Evolutionary conservation across 1,140 invertebrate species (phyloP).

Genomic region (Philaenus spumarius): DNA sequence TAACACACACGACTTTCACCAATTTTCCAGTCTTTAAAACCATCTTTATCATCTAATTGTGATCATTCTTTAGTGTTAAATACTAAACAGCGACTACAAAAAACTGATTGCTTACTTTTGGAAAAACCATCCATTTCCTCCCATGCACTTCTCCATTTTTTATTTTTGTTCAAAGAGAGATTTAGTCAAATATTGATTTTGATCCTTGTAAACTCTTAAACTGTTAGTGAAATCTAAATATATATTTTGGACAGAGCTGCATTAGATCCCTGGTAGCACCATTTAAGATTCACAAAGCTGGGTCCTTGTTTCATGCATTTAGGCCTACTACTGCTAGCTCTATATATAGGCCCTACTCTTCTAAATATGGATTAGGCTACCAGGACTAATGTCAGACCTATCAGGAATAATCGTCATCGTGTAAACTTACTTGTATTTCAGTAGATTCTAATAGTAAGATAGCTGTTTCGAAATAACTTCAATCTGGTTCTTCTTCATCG

Average conservation of each 20-base stretch:
- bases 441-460: too few relatives aligned
- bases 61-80: slow-evolving; percentile 18
- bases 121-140: slow-evolving; percentile 28
- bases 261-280: slow-evolving; percentile 22
- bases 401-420: background rate
- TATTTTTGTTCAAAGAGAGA: slow-evolving; percentile 24
- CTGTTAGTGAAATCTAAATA: slow-evolving; percentile 23
- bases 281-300: slow-evolving; percentile 22
- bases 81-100: slow-evolving; percentile 27
- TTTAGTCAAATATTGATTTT: slow-evolving; percentile 20
- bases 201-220: slow-evolving; percentile 15
- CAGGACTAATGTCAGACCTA: background rate
- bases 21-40: too few relatives aligned
- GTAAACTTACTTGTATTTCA: background rate
- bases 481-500: too few relatives aligned
- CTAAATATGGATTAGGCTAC: background rate
- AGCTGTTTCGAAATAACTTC: background rate
- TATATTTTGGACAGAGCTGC: slow-evolving; percentile 25
- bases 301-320: slow-evolving; percentile 15
- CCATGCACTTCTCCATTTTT: slow-evolving; percentile 26
- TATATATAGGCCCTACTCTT: too few relatives aligned
- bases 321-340: too few relatives aligned
- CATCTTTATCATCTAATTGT: slow-evolving; percentile 25
- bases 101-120: too few relatives aligned
- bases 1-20: too few relatives aligned